A percentile compares a stretch with the other conserved stretches of the same genome.
Evolutionary conservation across 2,888 invertebrate species (phyloP).

Genomic region (Limnephilus rhombicus): DNA sequence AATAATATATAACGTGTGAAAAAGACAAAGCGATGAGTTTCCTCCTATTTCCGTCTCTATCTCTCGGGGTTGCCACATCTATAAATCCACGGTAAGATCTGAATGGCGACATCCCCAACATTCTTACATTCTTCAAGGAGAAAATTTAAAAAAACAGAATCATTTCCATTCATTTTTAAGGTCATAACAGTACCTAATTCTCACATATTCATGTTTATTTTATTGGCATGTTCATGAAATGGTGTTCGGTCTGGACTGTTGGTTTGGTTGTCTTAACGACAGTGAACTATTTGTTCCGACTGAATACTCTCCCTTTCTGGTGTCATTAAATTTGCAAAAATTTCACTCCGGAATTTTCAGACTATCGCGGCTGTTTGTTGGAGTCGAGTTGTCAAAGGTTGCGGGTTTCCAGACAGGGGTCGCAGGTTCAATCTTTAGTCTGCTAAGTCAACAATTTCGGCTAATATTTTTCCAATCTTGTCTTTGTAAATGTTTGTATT

Average conservation of each 20-base stretch:
- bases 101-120: background rate
- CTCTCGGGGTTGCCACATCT: constrained; percentile 10
- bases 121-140: background rate
- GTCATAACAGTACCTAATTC: background rate
- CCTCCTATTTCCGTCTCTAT: constrained; percentile 40
- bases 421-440: too few species aligned
- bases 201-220: background rate
- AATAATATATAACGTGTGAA: constrained; percentile 61
- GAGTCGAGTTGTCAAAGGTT: too few species aligned
- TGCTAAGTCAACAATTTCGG: too few species aligned
- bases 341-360: background rate
- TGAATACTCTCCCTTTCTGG: too few species aligned
- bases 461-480: too few species aligned
- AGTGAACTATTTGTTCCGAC: background rate
- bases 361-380: background rate
- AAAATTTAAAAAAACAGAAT: background rate
- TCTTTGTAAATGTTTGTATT: too few species aligned
- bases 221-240: background rate
- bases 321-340: background rate
- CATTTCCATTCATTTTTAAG: background rate
- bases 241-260: background rate
- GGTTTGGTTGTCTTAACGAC: background rate
- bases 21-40: constrained; percentile 43
- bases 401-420: too few species aligned
- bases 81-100: constrained; percentile 2